Evolutionary conservation across 2,113 vertebrate genomes (phyloP).

Genomic region (Saguinus midas): DNA sequence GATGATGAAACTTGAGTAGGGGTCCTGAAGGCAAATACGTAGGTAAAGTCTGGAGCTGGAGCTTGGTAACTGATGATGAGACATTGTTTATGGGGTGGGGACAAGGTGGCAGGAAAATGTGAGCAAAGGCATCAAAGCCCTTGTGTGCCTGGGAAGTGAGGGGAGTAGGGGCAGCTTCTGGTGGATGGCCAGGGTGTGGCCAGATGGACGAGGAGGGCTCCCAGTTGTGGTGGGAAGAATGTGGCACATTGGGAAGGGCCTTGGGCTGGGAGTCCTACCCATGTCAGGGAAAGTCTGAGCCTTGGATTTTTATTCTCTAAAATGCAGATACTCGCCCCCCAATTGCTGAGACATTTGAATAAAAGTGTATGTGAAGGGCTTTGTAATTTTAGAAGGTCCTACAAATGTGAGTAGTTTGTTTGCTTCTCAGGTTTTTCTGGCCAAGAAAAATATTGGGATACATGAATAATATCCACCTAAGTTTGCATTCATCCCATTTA

Average conservation of each 20-base stretch:
- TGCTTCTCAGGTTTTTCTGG: neutral
- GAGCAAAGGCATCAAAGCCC: neutral
- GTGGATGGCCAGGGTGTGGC: neutral
- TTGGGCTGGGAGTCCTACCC: neutral
- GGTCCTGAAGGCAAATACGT: neutral
- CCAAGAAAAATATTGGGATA: neutral
- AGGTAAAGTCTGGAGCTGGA: neutral
- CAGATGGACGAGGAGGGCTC: neutral
- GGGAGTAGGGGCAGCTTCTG: neutral
- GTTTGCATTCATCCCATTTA: too few species aligned
- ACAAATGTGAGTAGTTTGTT: neutral
- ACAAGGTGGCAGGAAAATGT: neutral
- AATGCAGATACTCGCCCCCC: neutral
- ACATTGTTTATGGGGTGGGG: too few species aligned
- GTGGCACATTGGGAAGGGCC: neutral
- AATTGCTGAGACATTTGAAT: neutral
- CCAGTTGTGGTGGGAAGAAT: neutral
- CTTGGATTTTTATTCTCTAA: neutral
- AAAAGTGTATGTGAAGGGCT: neutral
- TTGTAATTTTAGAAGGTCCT: neutral
- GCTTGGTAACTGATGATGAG: neutral
- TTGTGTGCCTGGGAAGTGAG: neutral
- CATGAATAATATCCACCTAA: neutral
- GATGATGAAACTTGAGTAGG: neutral
- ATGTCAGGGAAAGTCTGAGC: neutral